Conservation (phyloP, 2,113 vertebrate species). For the Tragelaphus imberbis region DNA sequence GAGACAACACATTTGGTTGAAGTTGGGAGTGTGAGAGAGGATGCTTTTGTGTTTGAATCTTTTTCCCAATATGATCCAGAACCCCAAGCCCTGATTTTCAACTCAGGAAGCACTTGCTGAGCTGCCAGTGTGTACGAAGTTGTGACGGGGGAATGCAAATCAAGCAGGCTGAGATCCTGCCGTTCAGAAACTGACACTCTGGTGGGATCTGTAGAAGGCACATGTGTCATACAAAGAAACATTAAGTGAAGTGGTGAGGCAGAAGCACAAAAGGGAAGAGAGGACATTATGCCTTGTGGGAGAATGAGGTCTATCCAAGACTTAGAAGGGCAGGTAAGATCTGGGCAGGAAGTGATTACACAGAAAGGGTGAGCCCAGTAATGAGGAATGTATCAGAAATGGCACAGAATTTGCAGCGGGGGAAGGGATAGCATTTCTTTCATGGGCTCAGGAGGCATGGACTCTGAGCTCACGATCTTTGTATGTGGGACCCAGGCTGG, state of each 20-base stretch:
- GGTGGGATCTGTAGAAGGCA: background rate
- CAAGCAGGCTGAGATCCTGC: background rate
- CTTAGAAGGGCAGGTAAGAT: background rate
- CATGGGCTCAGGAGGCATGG: background rate
- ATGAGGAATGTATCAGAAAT: background rate
- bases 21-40: background rate
- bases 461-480: background rate
- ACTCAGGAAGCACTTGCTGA: background rate
- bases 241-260: background rate
- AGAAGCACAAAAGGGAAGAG: background rate
- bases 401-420: accelerated
- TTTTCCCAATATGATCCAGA: background rate
- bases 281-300: background rate
- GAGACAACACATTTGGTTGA: background rate
- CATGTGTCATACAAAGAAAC: accelerated
- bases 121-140: background rate
- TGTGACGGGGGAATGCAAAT: background rate
- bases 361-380: background rate
- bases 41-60: background rate
- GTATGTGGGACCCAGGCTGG: background rate
- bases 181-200: background rate
- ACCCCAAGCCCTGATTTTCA: background rate
- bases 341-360: background rate
- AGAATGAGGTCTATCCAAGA: background rate
- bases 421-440: too few species aligned